Evolutionary conservation across 2,797 vertebrate genomes (phyloP), one percentile per base, ranked within the genome.

Genomic region (Centroberyx gerrardi): DNA sequence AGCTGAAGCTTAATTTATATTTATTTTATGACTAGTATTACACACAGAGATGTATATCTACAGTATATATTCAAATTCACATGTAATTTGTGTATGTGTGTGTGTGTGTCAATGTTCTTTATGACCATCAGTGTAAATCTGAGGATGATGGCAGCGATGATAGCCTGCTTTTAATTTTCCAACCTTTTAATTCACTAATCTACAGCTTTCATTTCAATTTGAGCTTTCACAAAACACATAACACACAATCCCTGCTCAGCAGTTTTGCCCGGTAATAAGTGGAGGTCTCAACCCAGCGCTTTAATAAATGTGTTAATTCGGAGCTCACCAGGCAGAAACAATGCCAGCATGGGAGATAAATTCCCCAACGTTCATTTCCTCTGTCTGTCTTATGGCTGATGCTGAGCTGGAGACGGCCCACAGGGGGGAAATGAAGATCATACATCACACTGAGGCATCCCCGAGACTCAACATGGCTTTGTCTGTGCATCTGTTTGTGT

Each of bases 221-320:
- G 67, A 38, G 67, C 79, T 80, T 82, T 78, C 38, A 76, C 54
- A 63, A 76, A 80, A 66, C 63, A 80, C 77, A 61, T 68, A 87
- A 80, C 79, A 56, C 81, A 68, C 84, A 81, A 66, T 78, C 82
- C 83, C 72, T 62, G 78, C 90, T 80, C 85, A 88, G 90, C 84
- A 61, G 80, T 85, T 88, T 73, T 78, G 74, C 83, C 87, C 87
- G 78, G 87, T 87, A 91, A 93, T 93, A 91, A 90, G 87, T 78
- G 82, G 51, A 87, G 86, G 90, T 93, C 90, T 93, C 89, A 91
- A 90, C 87, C 92, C 86, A 64, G 81, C 87, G 91, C 88, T 94
- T 95, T 94, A 94, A 95, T 94, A 94, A 94, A 94, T 94, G 93
- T 90, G 91, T 93, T 95, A 91, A 95, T 94, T 93, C 90, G 62